These are phyloP conservation scores for Numenius phaeopus DNA, from an alignment of 2,797 vertebrate species.

Conservation along the genomic window DNA sequence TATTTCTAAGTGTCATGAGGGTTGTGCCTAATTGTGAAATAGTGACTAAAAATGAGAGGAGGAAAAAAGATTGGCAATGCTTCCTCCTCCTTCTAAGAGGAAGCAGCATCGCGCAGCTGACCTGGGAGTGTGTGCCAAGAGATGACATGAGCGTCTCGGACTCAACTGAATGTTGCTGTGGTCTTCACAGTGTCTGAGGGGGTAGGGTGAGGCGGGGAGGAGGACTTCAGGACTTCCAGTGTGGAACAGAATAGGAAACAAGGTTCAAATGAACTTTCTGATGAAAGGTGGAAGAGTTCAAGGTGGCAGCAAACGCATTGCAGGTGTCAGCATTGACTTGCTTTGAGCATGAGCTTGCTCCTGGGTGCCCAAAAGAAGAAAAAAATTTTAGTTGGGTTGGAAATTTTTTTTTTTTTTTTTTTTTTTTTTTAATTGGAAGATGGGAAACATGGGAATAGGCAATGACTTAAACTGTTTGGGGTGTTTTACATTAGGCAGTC, in stretches of 20 bases:
- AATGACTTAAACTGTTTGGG: neutral
- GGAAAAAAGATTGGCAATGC: neutral
- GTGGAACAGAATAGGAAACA: neutral
- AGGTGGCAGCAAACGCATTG: neutral
- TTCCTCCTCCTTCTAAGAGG: conserved; percentile 49
- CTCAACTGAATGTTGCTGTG: neutral
- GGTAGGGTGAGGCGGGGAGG: neutral
- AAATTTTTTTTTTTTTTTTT: neutral
- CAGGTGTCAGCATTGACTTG: neutral
- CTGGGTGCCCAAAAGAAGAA: neutral
- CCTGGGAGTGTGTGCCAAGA: neutral
- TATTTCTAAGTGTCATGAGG: conserved; percentile 53
- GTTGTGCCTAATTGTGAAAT: conserved; percentile 57
- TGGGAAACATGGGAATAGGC: neutral
- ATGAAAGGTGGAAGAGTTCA: neutral
- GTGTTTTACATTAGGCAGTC: neutral
- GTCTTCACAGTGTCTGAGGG: neutral
- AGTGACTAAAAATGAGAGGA: conserved; percentile 38
- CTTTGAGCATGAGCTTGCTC: neutral
- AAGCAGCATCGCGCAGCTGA: conserved; percentile 18
- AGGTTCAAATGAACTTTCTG: neutral
- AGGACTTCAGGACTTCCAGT: neutral
- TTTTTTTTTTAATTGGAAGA: neutral
- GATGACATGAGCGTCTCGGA: neutral
- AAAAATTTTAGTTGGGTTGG: neutral